phyloP scores from a whole-genome alignment of 2,113 vertebrate species.

The Daubentonia madagascariensis region DNA sequence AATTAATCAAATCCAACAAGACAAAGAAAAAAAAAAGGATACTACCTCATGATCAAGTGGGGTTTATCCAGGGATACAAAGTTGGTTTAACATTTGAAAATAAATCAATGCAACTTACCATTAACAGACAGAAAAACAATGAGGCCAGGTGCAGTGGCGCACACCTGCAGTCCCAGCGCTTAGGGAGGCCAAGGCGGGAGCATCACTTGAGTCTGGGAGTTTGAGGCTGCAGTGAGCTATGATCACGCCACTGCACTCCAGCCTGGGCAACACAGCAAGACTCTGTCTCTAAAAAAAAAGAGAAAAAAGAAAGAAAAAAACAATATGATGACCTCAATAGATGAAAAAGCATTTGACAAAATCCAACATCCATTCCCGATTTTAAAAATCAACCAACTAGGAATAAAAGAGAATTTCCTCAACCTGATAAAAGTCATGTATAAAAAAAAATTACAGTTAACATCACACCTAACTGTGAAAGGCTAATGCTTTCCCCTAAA shows the following conservation, averaged over 20 bases:
- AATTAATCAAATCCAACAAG: neutral
- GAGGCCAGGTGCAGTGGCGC: no score
- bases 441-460: neutral
- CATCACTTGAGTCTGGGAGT: no score
- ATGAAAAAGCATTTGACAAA: neutral
- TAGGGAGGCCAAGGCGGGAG: no score
- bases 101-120: no score
- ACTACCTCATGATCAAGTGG: no score
- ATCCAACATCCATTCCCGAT: neutral
- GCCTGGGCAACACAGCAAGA: no score
- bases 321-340: neutral
- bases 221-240: no score
- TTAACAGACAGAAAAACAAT: neutral
- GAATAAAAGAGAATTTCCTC: neutral
- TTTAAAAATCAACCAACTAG: neutral
- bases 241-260: no score
- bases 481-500: accelerated
- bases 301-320: no score
- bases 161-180: no score
- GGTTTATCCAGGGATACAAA: neutral
- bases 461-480: neutral
- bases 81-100: neutral
- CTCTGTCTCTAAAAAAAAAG: no score
- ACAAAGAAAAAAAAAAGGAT: no score
- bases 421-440: neutral